Evolutionary conservation across 2,113 vertebrate genomes (phyloP).

Genomic region (Neogobius melanostomus): DNA sequence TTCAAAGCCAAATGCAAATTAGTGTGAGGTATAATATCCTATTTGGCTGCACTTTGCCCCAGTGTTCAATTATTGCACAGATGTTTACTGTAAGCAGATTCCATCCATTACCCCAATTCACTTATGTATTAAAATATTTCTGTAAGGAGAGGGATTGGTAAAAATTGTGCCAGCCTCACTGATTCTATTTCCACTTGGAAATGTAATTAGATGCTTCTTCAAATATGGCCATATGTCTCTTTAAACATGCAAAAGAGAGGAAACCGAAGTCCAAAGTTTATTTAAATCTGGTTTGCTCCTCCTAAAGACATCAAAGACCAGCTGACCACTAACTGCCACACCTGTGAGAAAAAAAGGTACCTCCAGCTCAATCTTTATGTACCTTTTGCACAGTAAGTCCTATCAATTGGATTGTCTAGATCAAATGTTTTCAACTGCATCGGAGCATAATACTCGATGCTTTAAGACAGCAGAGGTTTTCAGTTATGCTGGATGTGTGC

Average conservation of each 20-base stretch:
- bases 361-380: conserved; percentile 2
- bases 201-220: conserved; percentile 5
- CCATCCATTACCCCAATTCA: background rate
- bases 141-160: background rate
- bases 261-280: conserved; percentile 8
- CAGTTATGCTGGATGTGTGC: conserved; percentile 42
- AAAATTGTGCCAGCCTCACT: background rate
- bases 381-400: conserved; percentile 8
- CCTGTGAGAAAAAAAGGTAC: background rate
- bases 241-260: conserved; percentile 20
- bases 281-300: background rate
- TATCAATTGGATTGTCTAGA: background rate
- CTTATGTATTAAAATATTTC: background rate
- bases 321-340: background rate
- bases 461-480: conserved; percentile 32
- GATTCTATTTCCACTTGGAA: background rate
- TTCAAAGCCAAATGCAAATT: conserved; percentile 1
- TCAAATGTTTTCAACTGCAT: too few species aligned
- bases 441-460: background rate
- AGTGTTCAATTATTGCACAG: background rate
- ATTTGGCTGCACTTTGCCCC: background rate
- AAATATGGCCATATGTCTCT: conserved; percentile 15
- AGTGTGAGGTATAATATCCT: background rate
- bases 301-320: background rate
- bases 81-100: conserved; percentile 6